Evolutionary conservation across 64 coral and sea anemone genomes (phyloP).

Genomic region (Stichodactyla mertensii): DNA sequence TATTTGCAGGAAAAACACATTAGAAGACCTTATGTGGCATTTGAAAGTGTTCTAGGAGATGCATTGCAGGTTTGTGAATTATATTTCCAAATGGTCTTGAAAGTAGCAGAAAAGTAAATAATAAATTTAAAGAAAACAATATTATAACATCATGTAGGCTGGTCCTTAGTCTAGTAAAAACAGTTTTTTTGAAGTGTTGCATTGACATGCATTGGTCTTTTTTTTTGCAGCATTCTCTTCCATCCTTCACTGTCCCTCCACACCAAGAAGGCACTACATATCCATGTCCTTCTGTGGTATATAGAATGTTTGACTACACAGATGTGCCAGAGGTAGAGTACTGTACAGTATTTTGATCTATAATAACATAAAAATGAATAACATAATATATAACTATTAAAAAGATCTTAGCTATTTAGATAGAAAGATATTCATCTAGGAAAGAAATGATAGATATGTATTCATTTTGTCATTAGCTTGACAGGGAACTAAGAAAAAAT

Average conservation of each 20-base stretch:
- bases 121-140: no score
- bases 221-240: constrained; percentile 76
- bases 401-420: no score
- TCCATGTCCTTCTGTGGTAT: constrained; percentile 73
- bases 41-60: constrained; percentile 84
- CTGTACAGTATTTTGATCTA: not conserved
- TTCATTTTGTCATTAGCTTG: no score
- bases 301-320: constrained; percentile 99
- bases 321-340: constrained; percentile 89
- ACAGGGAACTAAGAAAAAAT: no score
- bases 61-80: constrained; percentile 59
- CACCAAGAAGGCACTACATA: constrained; percentile 66
- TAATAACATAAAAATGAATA: no score
- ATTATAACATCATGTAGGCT: no score
- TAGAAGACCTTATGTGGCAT: constrained; percentile 87
- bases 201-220: not conserved
- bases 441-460: no score
- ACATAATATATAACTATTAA: no score
- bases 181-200: not conserved
- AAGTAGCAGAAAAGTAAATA: no score
- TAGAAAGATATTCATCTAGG: no score
- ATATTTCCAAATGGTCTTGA: no score
- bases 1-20: constrained; percentile 86
- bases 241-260: constrained; percentile 67
- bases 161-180: not conserved